Percentiles rank a stretch among this genome's conserved stretches.
phyloP scores from a whole-genome alignment of 2,797 vertebrate genomes.

The Vireo griseus region DNA sequence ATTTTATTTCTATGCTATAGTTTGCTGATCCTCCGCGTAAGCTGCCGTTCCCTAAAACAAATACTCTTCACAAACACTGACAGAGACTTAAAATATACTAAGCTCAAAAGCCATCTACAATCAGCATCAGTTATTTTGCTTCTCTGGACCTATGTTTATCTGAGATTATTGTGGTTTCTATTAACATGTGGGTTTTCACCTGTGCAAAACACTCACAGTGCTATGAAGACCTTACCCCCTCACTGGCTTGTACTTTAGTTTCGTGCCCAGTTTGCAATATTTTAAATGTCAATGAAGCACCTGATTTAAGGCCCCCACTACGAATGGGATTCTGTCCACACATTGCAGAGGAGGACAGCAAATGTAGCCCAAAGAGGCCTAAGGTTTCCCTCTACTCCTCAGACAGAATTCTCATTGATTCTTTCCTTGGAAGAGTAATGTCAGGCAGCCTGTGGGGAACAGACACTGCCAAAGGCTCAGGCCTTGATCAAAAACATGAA shows the following conservation, averaged over 20 bases:
- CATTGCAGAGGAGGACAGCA: neutral
- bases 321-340: neutral
- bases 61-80: conserved; percentile 35
- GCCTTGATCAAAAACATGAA: neutral
- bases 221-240: neutral
- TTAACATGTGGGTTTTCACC: neutral
- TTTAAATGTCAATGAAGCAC: neutral
- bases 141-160: neutral
- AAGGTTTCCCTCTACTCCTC: neutral
- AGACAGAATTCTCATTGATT: neutral
- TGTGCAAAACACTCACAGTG: neutral
- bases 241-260: neutral
- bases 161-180: neutral
- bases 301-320: neutral
- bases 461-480: neutral
- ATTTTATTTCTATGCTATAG: conserved; percentile 81
- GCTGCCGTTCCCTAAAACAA: conserved; percentile 73
- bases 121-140: conserved; percentile 73
- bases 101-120: conserved; percentile 78
- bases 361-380: neutral
- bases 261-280: neutral
- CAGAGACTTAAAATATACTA: conserved; percentile 67
- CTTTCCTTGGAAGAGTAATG: neutral
- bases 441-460: neutral
- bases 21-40: conserved; percentile 74